phyloP scores from a whole-genome alignment of 2,113 vertebrate species.

The Hyla sarda region DNA sequence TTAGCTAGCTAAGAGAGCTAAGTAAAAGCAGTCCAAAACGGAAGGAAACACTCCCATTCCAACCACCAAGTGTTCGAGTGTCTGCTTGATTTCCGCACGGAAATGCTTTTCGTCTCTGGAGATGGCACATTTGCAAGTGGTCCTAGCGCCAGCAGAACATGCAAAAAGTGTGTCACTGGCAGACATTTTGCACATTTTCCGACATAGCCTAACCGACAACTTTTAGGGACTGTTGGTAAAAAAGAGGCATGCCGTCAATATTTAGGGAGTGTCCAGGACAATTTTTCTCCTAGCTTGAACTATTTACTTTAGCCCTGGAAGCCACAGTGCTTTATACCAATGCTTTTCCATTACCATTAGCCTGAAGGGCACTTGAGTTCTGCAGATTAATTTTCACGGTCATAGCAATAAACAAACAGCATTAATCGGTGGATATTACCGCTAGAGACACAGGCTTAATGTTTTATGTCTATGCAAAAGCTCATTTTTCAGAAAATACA shows the following conservation, averaged over 20 bases:
- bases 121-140: too few relatives aligned
- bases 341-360: slow-evolving; percentile 48
- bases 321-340: slow-evolving; percentile 8
- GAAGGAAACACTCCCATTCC: too few relatives aligned
- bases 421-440: slow-evolving; percentile 11
- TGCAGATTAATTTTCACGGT: slow-evolving; percentile 43
- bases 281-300: not conserved
- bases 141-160: too few relatives aligned
- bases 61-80: too few relatives aligned
- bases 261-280: not conserved
- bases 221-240: too few relatives aligned
- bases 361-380: slow-evolving; percentile 25
- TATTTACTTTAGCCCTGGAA: slow-evolving; percentile 17
- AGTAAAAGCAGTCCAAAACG: too few relatives aligned
- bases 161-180: too few relatives aligned
- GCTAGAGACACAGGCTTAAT: slow-evolving; percentile 7
- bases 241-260: not conserved
- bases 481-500: not conserved
- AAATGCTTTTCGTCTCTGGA: too few relatives aligned
- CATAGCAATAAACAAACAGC: slow-evolving; percentile 33
- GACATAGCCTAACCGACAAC: too few relatives aligned
- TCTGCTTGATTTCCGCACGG: too few relatives aligned
- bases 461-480: not conserved
- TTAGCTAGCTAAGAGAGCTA: too few relatives aligned
- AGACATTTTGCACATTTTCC: too few relatives aligned